Evolutionary conservation across 2,113 vertebrate species (phyloP), one percentile per base, ranked within the genome.

Genomic region (Antechinus stuartii): DNA sequence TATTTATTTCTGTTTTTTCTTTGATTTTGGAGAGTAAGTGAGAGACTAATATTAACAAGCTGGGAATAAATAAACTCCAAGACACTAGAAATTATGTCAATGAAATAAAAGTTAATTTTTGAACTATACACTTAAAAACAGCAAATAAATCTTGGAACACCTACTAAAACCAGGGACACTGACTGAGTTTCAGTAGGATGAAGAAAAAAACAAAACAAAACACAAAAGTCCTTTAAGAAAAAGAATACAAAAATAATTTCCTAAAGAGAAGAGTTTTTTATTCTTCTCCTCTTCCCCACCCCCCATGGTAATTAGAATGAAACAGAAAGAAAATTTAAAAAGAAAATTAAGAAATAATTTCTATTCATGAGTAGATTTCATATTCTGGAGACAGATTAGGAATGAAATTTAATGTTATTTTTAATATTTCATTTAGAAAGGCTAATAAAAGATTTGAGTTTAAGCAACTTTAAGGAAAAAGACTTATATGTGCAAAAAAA

Each of bases 61-160:
- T 98, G 98, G 96, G 95, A 98, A 98, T 97, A 97, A 98, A 98
- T 98, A 97, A 97, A 98, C 98, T 98, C 97, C 97, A 98, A 97
- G 96, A 97, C 97, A 97, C 47, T 97, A 97, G 95, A 98, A 98
- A 97, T 98, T 96, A 97, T 92, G 93, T 93, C 98, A 94, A 96
- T 96, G 96, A 98, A 98, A 98, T 96, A 96, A 98, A 98, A 97
- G 98, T 97, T 93, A 92, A 97, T 98, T 99, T 99, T 98, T 98
- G 98, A 98, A 98, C 95, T 97, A 96, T 91, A 22, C 50, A 93
- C 61, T 49, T 97, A 90, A 98, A 56, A 56, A 96, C 95, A 97
- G 94, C 84, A 98, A 98, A 98, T 98, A 98, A 98, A 98, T 97
- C 97, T 98, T 95, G 89, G 98, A 98, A 96, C 42, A 95, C 50